Conservation (phyloP, 2,888 invertebrate species). For the Epistrophella euchroma region DNA sequence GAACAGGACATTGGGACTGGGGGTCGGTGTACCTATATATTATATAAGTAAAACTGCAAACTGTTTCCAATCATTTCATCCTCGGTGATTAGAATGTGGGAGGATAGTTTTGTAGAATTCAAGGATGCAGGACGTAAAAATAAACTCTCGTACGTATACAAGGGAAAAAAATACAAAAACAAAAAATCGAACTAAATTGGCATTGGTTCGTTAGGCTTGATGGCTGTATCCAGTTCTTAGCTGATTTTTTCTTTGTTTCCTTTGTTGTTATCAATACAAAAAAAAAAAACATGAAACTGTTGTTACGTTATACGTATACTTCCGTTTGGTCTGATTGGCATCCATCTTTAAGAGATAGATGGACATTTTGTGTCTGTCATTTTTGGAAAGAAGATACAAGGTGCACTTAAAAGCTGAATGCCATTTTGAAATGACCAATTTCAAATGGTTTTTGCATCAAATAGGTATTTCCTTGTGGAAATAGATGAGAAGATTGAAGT, state of each 20-base stretch:
- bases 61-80: conserved; percentile 73
- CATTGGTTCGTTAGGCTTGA: conserved; percentile 73
- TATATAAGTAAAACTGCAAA: conserved; percentile 67
- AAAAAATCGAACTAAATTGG: conserved; percentile 44
- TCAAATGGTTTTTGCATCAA: background rate
- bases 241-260: conserved; percentile 29
- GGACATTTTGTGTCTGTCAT: background rate
- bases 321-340: conserved; percentile 36
- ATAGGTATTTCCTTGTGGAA: background rate
- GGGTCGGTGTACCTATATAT: conserved; percentile 26
- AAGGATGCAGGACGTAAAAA: conserved; percentile 52
- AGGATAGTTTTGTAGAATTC: conserved; percentile 36
- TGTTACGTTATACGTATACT: background rate
- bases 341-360: conserved; percentile 23
- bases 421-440: conserved; percentile 20
- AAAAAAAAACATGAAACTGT: background rate
- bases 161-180: background rate
- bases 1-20: background rate
- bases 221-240: conserved; percentile 55
- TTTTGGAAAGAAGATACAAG: conserved; percentile 1
- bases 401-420: conserved; percentile 8
- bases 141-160: background rate
- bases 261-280: conserved; percentile 7
- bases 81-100: conserved; percentile 71
- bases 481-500: background rate